Evolutionary conservation across 2,113 vertebrate species (phyloP), one percentile per base, ranked within the genome.

Genomic region (Bungarus multicinctus): DNA sequence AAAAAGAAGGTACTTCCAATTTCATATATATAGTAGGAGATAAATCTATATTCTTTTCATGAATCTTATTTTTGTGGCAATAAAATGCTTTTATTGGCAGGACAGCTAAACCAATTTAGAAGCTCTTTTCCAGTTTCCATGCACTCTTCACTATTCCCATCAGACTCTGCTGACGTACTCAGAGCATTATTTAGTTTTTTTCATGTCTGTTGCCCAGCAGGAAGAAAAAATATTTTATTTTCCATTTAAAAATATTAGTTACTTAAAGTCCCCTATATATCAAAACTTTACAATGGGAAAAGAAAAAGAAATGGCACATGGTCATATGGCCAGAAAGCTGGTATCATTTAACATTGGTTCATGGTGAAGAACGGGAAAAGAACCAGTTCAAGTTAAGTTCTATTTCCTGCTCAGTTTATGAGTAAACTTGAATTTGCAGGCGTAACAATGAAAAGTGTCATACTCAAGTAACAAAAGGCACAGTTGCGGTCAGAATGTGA

Each of bases 291-390:
- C 27, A n/a, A 55, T 88, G n/a, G 34, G 91, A 91, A 93, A 92
- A 92, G 94, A 96, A 87, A 91, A 85, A 95, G 94, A 95, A 96
- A 93, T 93, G 94, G 22, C 69, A 18, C 54, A 25, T 92, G 89
- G 94, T 96, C 91, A 96, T 95, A 97, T 92, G 90, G 95, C 94
- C 94, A 96, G 95, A 95, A 89, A 92, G 12, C 91, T 94, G 88
- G 85, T 95, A 87, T 85, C 22, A 16, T 4, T 30, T 57, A 91
- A 30, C 34, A 57, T 34, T 30, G 8, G 27, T 47, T 86, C 74
- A 87, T 64, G 87, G 25, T n/a, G 50, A 87, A 11, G 20, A 64
- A 2, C 1, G 20, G 34, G 60, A 50, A 52, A 87, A 92, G 45
- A 88, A 55, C 47, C 4, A 45, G 60, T 39, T 85, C 27, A 45